Percentiles rank a stretch among this genome's conserved stretches.
Evolutionary conservation across 1,140 invertebrate genomes (phyloP).

Genomic region (Triops cancriformis): DNA sequence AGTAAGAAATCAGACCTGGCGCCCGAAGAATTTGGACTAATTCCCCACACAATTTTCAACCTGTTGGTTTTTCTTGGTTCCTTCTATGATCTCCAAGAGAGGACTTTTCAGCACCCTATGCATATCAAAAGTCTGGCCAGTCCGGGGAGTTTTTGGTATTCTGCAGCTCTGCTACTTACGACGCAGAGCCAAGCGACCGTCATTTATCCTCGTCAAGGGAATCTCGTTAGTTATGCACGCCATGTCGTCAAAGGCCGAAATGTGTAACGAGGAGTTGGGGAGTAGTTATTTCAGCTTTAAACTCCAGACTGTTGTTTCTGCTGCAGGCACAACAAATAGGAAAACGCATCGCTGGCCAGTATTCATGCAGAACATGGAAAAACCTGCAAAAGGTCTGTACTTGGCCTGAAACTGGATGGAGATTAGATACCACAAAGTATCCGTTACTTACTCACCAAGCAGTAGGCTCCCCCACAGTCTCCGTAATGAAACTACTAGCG

Average conservation of each 20-base stretch:
- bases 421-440: too few relatives aligned
- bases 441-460: too few relatives aligned
- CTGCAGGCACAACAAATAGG: neutral
- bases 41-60: neutral
- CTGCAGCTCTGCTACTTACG: slow-evolving; percentile 2
- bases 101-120: neutral
- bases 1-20: neutral
- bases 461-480: too few relatives aligned
- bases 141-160: neutral
- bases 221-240: slow-evolving; percentile 10
- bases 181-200: neutral
- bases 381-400: too few relatives aligned
- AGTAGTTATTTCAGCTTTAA: neutral
- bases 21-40: neutral
- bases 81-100: neutral
- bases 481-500: neutral
- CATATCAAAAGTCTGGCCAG: neutral
- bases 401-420: too few relatives aligned
- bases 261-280: neutral
- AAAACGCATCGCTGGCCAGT: neutral
- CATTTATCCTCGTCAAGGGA: slow-evolving; percentile 13
- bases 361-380: too few relatives aligned
- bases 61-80: neutral
- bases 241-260: slow-evolving; percentile 4
- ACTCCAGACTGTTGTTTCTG: neutral